Percentiles rank a stretch among this genome's conserved stretches.
Conservation (phyloP, 2,113 vertebrate species). For the Phrynosoma blainvillii region DNA sequence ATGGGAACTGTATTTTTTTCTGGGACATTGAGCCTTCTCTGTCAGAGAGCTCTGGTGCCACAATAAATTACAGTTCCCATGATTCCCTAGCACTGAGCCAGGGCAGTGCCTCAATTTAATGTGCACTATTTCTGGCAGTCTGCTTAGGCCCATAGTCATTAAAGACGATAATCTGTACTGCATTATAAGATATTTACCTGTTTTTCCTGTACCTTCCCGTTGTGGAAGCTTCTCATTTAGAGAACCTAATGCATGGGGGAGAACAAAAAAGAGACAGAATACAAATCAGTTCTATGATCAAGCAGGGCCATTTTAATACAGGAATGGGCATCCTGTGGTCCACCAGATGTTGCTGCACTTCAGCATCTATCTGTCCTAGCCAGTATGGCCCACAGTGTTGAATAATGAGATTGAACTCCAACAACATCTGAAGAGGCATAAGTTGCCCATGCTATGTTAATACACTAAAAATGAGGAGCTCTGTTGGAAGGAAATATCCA, state of each 20-base stretch:
- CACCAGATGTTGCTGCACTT: not conserved
- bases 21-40: too few species aligned
- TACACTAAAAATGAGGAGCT: not conserved
- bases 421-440: not conserved
- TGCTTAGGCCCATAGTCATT: not conserved
- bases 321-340: not conserved
- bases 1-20: too few species aligned
- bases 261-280: slow-evolving; percentile 17
- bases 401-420: not conserved
- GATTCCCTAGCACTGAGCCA: too few species aligned
- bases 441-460: not conserved
- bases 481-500: not conserved
- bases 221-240: slow-evolving; percentile 84
- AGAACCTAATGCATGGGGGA: slow-evolving; percentile 77
- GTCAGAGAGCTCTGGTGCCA: too few species aligned
- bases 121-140: too few species aligned
- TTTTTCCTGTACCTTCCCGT: slow-evolving; percentile 87
- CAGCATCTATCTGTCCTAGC: not conserved
- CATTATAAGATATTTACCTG: slow-evolving; percentile 85
- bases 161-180: not conserved
- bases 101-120: too few species aligned
- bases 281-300: not conserved
- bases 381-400: not conserved
- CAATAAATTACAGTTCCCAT: too few species aligned
- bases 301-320: not conserved